phyloP scores from a whole-genome alignment of 1,140 invertebrate genomes.

The Zaprionus ornatus region DNA sequence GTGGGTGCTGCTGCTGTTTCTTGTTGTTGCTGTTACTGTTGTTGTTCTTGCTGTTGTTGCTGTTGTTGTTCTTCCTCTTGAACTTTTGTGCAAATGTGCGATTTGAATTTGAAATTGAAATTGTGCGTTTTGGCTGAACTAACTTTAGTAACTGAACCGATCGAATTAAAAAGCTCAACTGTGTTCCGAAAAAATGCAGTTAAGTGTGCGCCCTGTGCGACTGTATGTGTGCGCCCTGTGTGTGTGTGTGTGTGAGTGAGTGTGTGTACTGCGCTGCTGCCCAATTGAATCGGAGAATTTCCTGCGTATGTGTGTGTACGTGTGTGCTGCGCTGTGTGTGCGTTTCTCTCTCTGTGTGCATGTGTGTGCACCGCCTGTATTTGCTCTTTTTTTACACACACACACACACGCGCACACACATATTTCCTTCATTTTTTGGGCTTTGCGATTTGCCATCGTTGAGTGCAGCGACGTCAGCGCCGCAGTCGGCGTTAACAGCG shows the following conservation, averaged over 20 bases:
- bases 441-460: conserved; percentile 49
- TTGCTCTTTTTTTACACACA: conserved; percentile 40
- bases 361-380: conserved; percentile 50
- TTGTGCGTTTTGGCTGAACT: conserved; percentile 78
- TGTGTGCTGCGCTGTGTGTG: conserved; percentile 74
- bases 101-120: conserved; percentile 48
- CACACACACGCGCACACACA: conserved; percentile 11
- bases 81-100: conserved; percentile 16
- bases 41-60: not conserved
- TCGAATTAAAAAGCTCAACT: conserved; percentile 84
- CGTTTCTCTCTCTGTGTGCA: conserved; percentile 48
- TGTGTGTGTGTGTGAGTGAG: conserved; percentile 12
- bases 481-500: conserved; percentile 11
- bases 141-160: conserved; percentile 83
- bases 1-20: conserved; percentile 9
- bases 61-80: not conserved
- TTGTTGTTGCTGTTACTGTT: conserved; percentile 8
- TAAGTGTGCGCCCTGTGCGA: conserved; percentile 55
- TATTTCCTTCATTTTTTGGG: conserved; percentile 61
- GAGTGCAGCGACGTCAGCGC: conserved; percentile 58
- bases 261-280: conserved; percentile 3
- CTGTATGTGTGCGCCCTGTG: conserved; percentile 34
- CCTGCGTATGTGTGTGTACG: conserved; percentile 37
- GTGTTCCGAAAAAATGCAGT: conserved; percentile 83
- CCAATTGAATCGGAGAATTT: conserved; percentile 1